Percentiles rank a stretch among this genome's conserved stretches.
phyloP scores from a whole-genome alignment of 2,888 invertebrate species.

The Idaea straminata region DNA sequence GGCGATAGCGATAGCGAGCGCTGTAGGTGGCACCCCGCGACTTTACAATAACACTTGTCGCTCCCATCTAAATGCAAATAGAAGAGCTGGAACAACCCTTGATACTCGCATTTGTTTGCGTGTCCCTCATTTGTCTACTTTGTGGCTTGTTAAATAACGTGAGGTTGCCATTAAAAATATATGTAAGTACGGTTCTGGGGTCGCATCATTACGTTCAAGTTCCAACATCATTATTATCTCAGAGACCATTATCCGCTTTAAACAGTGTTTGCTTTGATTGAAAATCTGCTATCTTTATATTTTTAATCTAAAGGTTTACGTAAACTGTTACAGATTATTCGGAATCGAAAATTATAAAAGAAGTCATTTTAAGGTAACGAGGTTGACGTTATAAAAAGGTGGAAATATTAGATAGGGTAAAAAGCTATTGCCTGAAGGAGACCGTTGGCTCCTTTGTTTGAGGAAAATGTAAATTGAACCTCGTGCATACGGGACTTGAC shows the following conservation, averaged over 20 bases:
- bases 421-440: conserved; percentile 45
- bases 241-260: neutral
- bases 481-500: conserved; percentile 25
- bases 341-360: conserved; percentile 19
- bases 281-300: conserved; percentile 17
- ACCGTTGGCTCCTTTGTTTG: conserved; percentile 42
- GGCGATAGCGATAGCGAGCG: conserved; percentile 36
- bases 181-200: conserved; percentile 11
- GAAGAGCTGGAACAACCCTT: conserved; percentile 54
- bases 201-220: conserved; percentile 22
- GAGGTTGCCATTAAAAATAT: conserved; percentile 20
- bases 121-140: conserved; percentile 71
- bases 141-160: conserved; percentile 40
- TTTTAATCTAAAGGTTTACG: conserved; percentile 23
- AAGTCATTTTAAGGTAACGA: conserved; percentile 38
- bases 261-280: conserved; percentile 11
- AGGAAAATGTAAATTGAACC: conserved; percentile 53
- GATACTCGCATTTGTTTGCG: conserved; percentile 55
- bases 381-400: conserved; percentile 45
- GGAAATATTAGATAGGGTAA: conserved; percentile 53
- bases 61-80: conserved; percentile 74
- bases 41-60: conserved; percentile 60
- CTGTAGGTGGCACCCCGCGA: conserved; percentile 26
- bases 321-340: neutral
- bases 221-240: neutral